Evolutionary conservation across 2,888 invertebrate genomes (phyloP).

Genomic region (Priocnemis perturbator): DNA sequence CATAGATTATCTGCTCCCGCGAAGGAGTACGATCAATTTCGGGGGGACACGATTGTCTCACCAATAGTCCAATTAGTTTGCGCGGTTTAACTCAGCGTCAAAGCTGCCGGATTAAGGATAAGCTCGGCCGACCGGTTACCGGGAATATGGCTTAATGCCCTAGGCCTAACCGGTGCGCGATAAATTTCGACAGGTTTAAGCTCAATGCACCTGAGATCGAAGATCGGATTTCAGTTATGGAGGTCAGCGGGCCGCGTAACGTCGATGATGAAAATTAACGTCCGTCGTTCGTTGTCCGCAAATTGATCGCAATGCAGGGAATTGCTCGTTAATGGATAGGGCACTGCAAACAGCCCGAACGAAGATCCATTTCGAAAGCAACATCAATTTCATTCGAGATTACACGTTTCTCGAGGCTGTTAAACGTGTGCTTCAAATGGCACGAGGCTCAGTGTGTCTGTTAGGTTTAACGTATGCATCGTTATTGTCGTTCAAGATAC

Average conservation of each 20-base stretch:
- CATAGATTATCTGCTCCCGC: background rate
- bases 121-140: constrained; percentile 35
- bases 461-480: too few relatives aligned
- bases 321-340: too few relatives aligned
- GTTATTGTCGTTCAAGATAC: too few relatives aligned
- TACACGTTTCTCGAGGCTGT: too few relatives aligned
- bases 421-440: too few relatives aligned
- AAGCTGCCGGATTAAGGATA: constrained; percentile 45
- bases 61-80: constrained; percentile 45
- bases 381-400: too few relatives aligned
- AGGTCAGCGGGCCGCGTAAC: constrained; percentile 3
- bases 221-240: constrained; percentile 2
- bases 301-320: too few relatives aligned
- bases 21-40: constrained; percentile 36
- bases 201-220: constrained; percentile 33
- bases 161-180: constrained; percentile 24
- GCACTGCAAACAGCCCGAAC: too few relatives aligned
- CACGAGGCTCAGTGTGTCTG: too few relatives aligned
- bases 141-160: constrained; percentile 39
- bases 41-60: constrained; percentile 31
- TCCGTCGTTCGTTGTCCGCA: too few relatives aligned
- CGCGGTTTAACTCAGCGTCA: constrained; percentile 38
- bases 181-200: constrained; percentile 49
- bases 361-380: too few relatives aligned
- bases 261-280: too few relatives aligned